Base-by-base conservation (phyloP, 2,888 invertebrate species). In the Agrochola macilenta region DNA sequence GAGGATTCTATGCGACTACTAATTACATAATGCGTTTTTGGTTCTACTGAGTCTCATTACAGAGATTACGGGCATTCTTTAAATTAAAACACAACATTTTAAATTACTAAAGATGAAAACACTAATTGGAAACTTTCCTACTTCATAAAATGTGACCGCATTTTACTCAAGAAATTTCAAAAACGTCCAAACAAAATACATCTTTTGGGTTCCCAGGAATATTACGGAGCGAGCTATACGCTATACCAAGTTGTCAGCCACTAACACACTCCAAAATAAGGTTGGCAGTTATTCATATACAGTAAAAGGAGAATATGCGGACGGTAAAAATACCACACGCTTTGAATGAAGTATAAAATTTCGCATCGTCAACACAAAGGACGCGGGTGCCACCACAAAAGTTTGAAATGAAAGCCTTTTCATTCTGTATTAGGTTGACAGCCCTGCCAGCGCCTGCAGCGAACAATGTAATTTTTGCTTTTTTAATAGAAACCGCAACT, bases 381-480 rank as follows among this genome's bases (percentile, higher is more conserved):
- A 86, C 79, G 77, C 83, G 83, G 87, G 87, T 83, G 84, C 87
- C 79, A 85, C 89, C 87, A 88, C 91, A 91, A 89, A 92, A 91
- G 90, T 92, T 89, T 86, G 76, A 82, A 90, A 91, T 87, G 86
- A 89, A 90, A 90, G 88, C 83, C 79, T 88, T 87, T 86, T 84
- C 84, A 88, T 88, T 89, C 79, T 84, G 70, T 85, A 79, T 77
- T 79, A 87, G 89, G 91, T 89, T 91, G 91, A 89, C 91, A 91
- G 88, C 91, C 91, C 89, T 84, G 70, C 74, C 78, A 87, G 83
- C 80, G 89, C 89, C 87, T 88, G 87, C 87, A 88, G 89, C 87
- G 83, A 90, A 90, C 91, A 89, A 91, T 90, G 90, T 90, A 90
- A 90, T 92, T 92, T 92, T 91, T 90, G 88, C 88, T 90, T 90